These are phyloP conservation scores for Neoarius graeffei DNA, from an alignment of 2,113 vertebrate genomes.

Conservation along the genomic window DNA sequence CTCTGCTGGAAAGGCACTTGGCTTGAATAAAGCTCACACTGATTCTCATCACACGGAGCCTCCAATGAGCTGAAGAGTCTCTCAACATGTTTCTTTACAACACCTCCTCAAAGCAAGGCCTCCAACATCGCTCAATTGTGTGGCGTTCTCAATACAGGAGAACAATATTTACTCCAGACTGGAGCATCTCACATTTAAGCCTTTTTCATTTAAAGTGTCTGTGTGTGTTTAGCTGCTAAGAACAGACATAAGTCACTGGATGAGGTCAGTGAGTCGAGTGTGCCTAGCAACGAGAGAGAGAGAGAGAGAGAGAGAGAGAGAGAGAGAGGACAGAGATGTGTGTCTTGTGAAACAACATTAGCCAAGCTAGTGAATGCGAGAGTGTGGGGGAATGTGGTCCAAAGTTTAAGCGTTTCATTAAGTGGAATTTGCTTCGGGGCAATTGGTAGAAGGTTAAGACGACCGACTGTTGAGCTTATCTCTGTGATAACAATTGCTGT, in stretches of 20 bases:
- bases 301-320: not conserved
- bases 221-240: constrained; percentile 42
- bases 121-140: constrained; percentile 51
- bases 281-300: constrained; percentile 67
- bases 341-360: constrained; percentile 42
- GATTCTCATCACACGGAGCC: not conserved
- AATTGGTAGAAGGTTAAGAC: constrained; percentile 21
- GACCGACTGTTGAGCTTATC: constrained; percentile 11
- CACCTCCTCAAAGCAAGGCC: not conserved
- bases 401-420: constrained; percentile 41
- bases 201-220: constrained; percentile 68
- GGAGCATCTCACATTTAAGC: constrained; percentile 57
- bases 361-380: not conserved
- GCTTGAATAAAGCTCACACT: constrained; percentile 22
- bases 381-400: constrained; percentile 9
- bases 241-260: constrained; percentile 51
- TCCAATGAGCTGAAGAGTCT: constrained; percentile 32
- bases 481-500: constrained; percentile 32
- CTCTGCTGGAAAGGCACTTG: not conserved
- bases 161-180: constrained; percentile 61
- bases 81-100: constrained; percentile 3
- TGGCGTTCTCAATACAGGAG: constrained; percentile 44
- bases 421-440: constrained; percentile 37
- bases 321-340: not conserved
- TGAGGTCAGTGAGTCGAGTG: constrained; percentile 61